A percentile compares a stretch with the other conserved stretches of the same genome.
These are phyloP conservation scores for Macroramphosus scolopax DNA, from an alignment of 2,797 vertebrate genomes.

Conservation along the genomic window DNA sequence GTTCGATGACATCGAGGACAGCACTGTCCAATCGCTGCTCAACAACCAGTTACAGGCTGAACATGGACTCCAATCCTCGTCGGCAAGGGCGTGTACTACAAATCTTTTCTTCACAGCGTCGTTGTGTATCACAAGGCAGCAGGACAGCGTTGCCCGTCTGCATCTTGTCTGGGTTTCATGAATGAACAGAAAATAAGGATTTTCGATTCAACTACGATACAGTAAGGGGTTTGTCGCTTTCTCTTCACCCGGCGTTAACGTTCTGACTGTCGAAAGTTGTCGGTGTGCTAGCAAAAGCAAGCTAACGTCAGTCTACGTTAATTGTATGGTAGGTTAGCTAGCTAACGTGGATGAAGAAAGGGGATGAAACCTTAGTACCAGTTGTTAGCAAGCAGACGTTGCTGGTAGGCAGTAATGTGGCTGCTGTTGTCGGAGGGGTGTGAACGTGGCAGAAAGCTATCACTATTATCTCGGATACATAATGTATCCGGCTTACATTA, in stretches of 20 bases:
- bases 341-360: slow-evolving; percentile 69
- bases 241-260: background rate
- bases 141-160: slow-evolving; percentile 30
- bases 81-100: slow-evolving; percentile 70
- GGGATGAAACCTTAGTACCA: slow-evolving; percentile 23
- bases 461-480: background rate
- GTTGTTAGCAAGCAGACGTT: slow-evolving; percentile 21
- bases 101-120: slow-evolving; percentile 71
- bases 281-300: slow-evolving; percentile 12
- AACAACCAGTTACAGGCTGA: slow-evolving; percentile 14
- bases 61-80: slow-evolving; percentile 67
- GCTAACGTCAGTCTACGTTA: slow-evolving; percentile 41
- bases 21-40: slow-evolving; percentile 48
- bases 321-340: slow-evolving; percentile 46
- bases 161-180: slow-evolving; percentile 33
- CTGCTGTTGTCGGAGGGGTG: background rate
- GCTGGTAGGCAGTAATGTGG: slow-evolving; percentile 11
- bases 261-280: slow-evolving; percentile 17
- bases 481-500: slow-evolving; percentile 29
- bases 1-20: slow-evolving; percentile 35
- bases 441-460: background rate
- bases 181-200: slow-evolving; percentile 60
- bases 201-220: slow-evolving; percentile 22
- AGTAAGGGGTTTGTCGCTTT: slow-evolving; percentile 56
- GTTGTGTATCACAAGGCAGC: slow-evolving; percentile 55